phyloP scores from a whole-genome alignment of 1,140 invertebrate species.

The Diploscapter pachys region DNA sequence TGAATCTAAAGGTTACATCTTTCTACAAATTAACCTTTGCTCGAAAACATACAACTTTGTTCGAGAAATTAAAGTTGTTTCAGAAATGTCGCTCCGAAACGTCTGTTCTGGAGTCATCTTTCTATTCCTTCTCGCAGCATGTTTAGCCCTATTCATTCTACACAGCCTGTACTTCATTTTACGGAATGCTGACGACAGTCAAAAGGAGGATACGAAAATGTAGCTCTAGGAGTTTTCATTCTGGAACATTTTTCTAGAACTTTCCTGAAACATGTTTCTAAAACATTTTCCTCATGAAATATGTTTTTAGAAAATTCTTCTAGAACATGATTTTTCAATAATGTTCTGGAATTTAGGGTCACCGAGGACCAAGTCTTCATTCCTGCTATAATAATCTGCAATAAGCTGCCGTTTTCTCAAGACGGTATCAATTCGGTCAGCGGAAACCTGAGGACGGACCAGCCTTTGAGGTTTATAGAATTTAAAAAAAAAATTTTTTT shows the following conservation, averaged over 20 bases:
- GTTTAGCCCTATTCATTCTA: conserved; percentile 28
- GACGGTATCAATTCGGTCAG: conserved; percentile 31
- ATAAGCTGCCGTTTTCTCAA: conserved; percentile 35
- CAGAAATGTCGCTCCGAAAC: too few species aligned
- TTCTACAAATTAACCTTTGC: too few species aligned
- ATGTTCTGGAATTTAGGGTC: conserved; percentile 17
- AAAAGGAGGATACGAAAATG: conserved; percentile 26
- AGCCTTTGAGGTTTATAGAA: conserved; percentile 18
- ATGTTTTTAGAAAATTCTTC: not conserved
- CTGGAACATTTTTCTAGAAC: not conserved
- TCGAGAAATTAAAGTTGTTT: too few species aligned
- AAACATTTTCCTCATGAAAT: not conserved
- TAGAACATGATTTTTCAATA: not conserved
- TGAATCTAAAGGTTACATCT: too few species aligned
- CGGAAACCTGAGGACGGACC: conserved; percentile 25
- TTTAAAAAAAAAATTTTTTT: too few species aligned
- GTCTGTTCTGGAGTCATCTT: conserved; percentile 1
- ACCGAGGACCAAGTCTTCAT: conserved; percentile 25
- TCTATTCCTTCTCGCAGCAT: conserved; percentile 26
- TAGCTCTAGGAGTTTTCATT: conserved; percentile 6
- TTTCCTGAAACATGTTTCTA: not conserved
- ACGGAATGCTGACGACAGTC: conserved; percentile 27
- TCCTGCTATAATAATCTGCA: conserved; percentile 34
- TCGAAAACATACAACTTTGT: too few species aligned
- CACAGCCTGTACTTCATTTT: conserved; percentile 37